A percentile compares a stretch with the other conserved stretches of the same genome.
These are phyloP conservation scores for Drosophila nr. perissopoda DNA, from an alignment of 2,888 invertebrate species.

Conservation along the genomic window DNA sequence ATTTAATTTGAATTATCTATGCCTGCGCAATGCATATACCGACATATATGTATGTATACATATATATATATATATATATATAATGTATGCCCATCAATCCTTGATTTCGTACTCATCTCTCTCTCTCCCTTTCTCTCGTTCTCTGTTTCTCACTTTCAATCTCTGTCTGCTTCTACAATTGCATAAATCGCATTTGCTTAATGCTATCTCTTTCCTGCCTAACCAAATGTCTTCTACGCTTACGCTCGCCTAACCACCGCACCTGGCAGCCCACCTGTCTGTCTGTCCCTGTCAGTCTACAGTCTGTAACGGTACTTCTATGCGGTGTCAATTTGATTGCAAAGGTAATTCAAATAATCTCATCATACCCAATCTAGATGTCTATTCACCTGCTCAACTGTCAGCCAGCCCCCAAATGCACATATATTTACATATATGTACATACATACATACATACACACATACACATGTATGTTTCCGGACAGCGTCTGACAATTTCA, in stretches of 20 bases:
- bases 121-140: neutral
- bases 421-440: neutral
- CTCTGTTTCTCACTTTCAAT: neutral
- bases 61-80: neutral
- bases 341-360: constrained; percentile 80
- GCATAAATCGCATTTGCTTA: constrained; percentile 25
- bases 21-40: neutral
- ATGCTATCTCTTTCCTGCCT: constrained; percentile 41
- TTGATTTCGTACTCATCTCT: neutral
- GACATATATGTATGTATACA: neutral
- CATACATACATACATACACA: neutral
- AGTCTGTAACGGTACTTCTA: constrained; percentile 44
- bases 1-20: constrained; percentile 38
- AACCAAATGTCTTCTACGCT: constrained; percentile 28
- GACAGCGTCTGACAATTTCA: constrained; percentile 37
- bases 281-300: constrained; percentile 36
- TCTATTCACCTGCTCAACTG: constrained; percentile 36
- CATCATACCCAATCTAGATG: constrained; percentile 68
- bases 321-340: constrained; percentile 78
- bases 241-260: neutral
- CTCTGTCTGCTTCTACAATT: constrained; percentile 1
- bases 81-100: constrained; percentile 20
- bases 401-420: constrained; percentile 1
- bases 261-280: neutral
- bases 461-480: constrained; percentile 19